Base-by-base conservation (phyloP, 2,113 vertebrate genomes). In the Leptosomus discolor region DNA sequence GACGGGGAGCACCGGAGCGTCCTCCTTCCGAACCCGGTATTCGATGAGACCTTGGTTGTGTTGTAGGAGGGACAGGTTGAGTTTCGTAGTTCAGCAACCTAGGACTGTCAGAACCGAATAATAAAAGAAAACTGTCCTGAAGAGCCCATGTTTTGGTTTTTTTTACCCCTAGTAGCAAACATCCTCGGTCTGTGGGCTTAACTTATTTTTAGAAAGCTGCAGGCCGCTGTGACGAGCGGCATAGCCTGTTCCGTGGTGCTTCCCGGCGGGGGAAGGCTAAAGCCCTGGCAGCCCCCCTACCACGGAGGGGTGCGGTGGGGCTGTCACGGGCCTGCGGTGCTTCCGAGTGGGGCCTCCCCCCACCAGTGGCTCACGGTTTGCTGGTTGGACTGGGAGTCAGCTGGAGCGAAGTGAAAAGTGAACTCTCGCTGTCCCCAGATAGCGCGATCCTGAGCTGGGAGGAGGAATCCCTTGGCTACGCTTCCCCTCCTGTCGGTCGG, bases 401-500 rank as follows among this genome's bases (percentile, higher is more conserved):
- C 73, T 65, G 71, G 39, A 20, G 45, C 15, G 58, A 82, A 34
- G 70, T 58, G 23, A 7, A 2, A 82, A 34, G 70, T 58, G 23
- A 7, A 2, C 36, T 24, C 36, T 56, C 18, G 2, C 46, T 50
- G 64, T 41, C 56, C 46, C 53, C 60, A 16, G 50, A 3, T 8
- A 34, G 43, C 0, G 21, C 1, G 11, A 30, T 60, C n/a, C 74
- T 11, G 67, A 64, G 71, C 1, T 18, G 7, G 71, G 3, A 37
- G 43, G 36, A 37, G 69, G 43, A 32, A 21, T 46, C 11, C 0
- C 12, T 45, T 3, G 0, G 21, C 41, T 48, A 0, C 0, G 23
- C n/a, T 51, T 74, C 71, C 34, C 53, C 48, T 43, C 15, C 56
- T 48, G 43, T 13, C 3, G 63, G 3, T 12, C 3, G 32, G n/a